These are phyloP conservation scores for Karalla daura DNA, from an alignment of 2,797 vertebrate species.

Conservation along the genomic window DNA sequence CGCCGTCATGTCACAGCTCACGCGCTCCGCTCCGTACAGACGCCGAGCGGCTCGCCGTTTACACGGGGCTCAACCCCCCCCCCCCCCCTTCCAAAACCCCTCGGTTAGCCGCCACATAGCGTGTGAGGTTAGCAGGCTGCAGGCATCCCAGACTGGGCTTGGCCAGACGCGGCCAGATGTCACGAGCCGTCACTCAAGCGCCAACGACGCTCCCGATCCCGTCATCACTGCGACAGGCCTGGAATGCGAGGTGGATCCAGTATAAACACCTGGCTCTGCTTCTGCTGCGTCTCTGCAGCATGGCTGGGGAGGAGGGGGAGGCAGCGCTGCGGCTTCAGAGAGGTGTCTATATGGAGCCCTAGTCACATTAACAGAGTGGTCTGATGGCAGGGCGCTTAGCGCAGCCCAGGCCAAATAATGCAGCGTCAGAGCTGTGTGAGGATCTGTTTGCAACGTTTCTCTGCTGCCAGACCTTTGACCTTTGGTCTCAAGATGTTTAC, in stretches of 20 bases:
- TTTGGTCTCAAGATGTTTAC: conserved; percentile 10
- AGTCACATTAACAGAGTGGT: background rate
- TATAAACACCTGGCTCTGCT: background rate
- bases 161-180: conserved; percentile 4
- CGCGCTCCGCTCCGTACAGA: background rate
- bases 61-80: background rate
- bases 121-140: background rate
- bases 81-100: conserved; percentile 1
- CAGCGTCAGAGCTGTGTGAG: no score
- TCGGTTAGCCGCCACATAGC: background rate
- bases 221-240: background rate
- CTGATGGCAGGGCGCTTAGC: no score
- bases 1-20: conserved; percentile 18
- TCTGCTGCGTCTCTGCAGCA: background rate
- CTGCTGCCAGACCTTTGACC: conserved; percentile 6
- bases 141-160: background rate
- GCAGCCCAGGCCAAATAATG: no score
- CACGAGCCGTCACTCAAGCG: background rate
- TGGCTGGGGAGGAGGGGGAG: background rate
- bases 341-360: background rate
- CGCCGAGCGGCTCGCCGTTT: background rate
- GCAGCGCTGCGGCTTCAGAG: background rate
- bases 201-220: background rate
- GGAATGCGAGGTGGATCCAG: background rate
- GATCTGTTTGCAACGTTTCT: conserved; percentile 14